A percentile compares a stretch with the other conserved stretches of the same genome.
These are phyloP conservation scores for Heliconius hermathena DNA, from an alignment of 1,140 invertebrate species.

Conservation along the genomic window DNA sequence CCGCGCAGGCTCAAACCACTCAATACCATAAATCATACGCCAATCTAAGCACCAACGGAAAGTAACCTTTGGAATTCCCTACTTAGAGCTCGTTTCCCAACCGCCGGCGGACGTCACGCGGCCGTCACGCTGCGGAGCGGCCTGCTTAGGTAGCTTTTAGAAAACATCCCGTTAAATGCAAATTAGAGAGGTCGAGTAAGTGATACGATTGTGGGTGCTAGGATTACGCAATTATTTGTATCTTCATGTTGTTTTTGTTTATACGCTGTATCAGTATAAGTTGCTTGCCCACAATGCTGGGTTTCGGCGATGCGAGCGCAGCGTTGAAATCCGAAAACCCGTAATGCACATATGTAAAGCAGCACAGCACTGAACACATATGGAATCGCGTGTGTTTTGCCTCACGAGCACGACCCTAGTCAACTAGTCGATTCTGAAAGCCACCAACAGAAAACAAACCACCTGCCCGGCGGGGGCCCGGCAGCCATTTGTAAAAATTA, in stretches of 20 bases:
- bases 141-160: slow-evolving; percentile 72
- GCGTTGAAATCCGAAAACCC: background rate
- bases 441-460: slow-evolving; percentile 59
- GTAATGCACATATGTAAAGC: background rate
- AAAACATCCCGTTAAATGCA: slow-evolving; percentile 71
- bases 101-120: slow-evolving; percentile 24
- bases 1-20: slow-evolving; percentile 66
- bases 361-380: background rate
- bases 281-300: background rate
- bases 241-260: background rate
- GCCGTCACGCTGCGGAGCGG: background rate
- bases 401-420: slow-evolving; percentile 40
- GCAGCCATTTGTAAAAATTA: slow-evolving; percentile 80
- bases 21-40: slow-evolving; percentile 65
- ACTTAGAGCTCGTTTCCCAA: slow-evolving; percentile 44
- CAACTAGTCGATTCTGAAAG: slow-evolving; percentile 47
- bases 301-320: background rate
- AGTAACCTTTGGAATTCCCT: slow-evolving; percentile 50
- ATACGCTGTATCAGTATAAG: background rate
- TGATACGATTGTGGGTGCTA: slow-evolving; percentile 53
- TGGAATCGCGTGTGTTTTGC: slow-evolving; percentile 26
- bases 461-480: slow-evolving; percentile 62
- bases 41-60: slow-evolving; percentile 52
- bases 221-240: slow-evolving; percentile 56
- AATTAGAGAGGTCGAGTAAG: slow-evolving; percentile 62